These are phyloP conservation scores for Lutjanus erythropterus DNA, from an alignment of 2,113 vertebrate genomes.

Conservation along the genomic window DNA sequence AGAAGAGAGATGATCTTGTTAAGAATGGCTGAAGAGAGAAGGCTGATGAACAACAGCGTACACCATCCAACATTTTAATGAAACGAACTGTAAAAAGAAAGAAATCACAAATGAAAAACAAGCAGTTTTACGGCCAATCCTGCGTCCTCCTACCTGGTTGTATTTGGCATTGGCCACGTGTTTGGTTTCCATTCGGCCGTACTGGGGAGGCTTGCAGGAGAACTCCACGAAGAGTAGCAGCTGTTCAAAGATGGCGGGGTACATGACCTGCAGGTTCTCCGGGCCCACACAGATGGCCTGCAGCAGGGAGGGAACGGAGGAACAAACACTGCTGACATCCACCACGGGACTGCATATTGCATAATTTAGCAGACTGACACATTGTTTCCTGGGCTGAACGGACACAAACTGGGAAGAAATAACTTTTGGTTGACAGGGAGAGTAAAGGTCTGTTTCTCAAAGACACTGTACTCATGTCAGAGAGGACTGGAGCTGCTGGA, in stretches of 20 bases:
- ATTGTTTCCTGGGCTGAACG: slow-evolving; percentile 41
- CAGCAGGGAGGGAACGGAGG: slow-evolving; percentile 70
- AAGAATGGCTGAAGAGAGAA: slow-evolving; percentile 29
- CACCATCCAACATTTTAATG: slow-evolving; percentile 10
- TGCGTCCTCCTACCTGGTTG: slow-evolving; percentile 90
- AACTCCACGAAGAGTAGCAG: slow-evolving; percentile 98
- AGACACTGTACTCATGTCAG: neutral
- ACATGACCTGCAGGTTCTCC: slow-evolving; percentile 99
- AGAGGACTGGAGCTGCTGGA: neutral
- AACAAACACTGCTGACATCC: slow-evolving; percentile 75
- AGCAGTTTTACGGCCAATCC: neutral
- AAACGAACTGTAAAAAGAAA: slow-evolving; percentile 20
- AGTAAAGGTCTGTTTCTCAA: neutral
- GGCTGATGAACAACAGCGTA: slow-evolving; percentile 5
- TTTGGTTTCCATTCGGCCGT: slow-evolving; percentile 98
- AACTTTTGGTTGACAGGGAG: neutral
- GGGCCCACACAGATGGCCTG: slow-evolving; percentile 98
- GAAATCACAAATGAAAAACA: slow-evolving; percentile 10
- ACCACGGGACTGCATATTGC: slow-evolving; percentile 53
- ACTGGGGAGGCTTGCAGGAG: slow-evolving; percentile 98
- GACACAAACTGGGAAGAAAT: slow-evolving; percentile 29
- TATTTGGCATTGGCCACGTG: slow-evolving; percentile 99
- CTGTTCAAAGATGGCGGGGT: slow-evolving; percentile 98
- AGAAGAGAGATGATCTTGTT: slow-evolving; percentile 33
- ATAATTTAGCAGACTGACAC: slow-evolving; percentile 60